Base-by-base conservation (phyloP, 2,113 vertebrate species). In the Brachyhypopomus gauderio region DNA sequence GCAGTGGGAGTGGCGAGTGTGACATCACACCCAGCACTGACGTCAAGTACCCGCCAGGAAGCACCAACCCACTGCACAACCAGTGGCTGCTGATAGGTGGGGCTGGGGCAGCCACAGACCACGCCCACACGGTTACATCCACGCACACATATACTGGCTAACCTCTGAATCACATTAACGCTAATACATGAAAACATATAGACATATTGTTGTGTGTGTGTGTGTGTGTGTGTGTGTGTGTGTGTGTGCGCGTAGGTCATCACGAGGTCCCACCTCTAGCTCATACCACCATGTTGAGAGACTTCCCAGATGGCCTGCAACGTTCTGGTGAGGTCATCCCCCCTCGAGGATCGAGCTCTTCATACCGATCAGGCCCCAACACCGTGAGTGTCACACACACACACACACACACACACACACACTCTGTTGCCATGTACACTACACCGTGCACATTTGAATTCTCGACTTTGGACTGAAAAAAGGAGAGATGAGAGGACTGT, bases 11-110 rank as follows among this genome's bases (percentile, higher is more conserved):
- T 0, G 95, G 95, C n/a, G 96, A 96, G 85, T 95, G 95, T 2
- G 95, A 96, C 88, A 96, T 96, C 87, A 98, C 85, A 0, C 96
- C 96, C 17, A 96, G 95, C 89, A 99, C 97, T 0, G 88, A 95
- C 0, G 95, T 99, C 78, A 95, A 94, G 88, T 98, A 98, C 85
- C 97, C 98, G 0, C 92, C 94, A 1, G 98, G 96, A 77, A 98
- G 94, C 92, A 90, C 92, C 27, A 85, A 88, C 1, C 93, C 86
- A 81, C 91, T 85, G 20, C 95, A 92, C 30, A 97, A 95, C 92
- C 96, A 98, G 84, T 99, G 97, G 98, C 91, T 99, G 25, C 93
- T 99, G 0, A 98, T 98, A 74, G 98, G 98, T 98, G 84, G 52
- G 74, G 89, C 22, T n/a, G n/a, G n/a, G n/a, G n/a, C n/a, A n/a